A percentile compares a stretch with the other conserved stretches of the same genome.
These are phyloP conservation scores for Orientallactaga sibirica DNA, from an alignment of 2,797 vertebrate species.

Conservation along the genomic window DNA sequence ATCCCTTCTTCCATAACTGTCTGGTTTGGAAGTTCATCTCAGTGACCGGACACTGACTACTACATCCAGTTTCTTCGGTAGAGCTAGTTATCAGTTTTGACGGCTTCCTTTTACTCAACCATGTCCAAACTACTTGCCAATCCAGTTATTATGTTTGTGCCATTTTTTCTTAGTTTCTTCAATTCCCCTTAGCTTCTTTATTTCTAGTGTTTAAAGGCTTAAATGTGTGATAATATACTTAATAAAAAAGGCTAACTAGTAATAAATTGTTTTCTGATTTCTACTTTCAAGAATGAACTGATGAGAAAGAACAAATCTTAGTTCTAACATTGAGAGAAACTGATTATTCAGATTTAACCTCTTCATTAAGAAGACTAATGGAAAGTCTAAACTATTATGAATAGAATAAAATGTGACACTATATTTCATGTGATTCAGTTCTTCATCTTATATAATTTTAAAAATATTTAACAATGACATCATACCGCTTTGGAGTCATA, in stretches of 20 bases:
- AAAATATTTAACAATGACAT: constrained; percentile 17
- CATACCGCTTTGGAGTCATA: constrained; percentile 9
- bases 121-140: constrained; percentile 4
- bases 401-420: constrained; percentile 34
- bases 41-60: too few relatives aligned
- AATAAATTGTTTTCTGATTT: constrained; percentile 55
- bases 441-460: constrained; percentile 41
- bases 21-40: too few relatives aligned
- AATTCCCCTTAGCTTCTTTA: constrained; percentile 35
- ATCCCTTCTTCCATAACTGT: too few relatives aligned
- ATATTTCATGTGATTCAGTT: constrained; percentile 7
- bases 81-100: constrained; percentile 27
- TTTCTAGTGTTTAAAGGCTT: constrained; percentile 35
- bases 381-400: constrained; percentile 27
- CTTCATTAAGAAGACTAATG: constrained; percentile 30
- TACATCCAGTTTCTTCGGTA: background rate
- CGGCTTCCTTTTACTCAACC: constrained; percentile 22
- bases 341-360: background rate
- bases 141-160: constrained; percentile 29
- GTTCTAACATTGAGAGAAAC: constrained; percentile 4
- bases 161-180: constrained; percentile 38
- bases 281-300: constrained; percentile 35
- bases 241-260: constrained; percentile 10
- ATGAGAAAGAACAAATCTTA: background rate
- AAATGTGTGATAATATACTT: constrained; percentile 22